phyloP scores from a whole-genome alignment of 1,140 invertebrate genomes.

The Achroia grisella region DNA sequence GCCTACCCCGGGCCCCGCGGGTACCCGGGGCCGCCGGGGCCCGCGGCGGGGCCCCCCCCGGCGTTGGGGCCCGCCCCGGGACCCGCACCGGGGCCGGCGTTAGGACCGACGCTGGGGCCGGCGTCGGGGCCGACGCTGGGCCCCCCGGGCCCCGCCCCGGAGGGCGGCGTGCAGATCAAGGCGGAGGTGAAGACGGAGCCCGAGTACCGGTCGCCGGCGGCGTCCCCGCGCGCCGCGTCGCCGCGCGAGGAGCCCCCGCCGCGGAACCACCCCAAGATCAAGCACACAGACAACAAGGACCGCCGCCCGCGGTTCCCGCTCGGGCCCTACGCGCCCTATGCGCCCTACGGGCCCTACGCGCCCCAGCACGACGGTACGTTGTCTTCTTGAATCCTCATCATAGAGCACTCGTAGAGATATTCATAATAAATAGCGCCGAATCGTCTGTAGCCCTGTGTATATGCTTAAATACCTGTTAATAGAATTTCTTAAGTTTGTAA shows the following conservation, averaged over 20 bases:
- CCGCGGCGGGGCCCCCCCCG: conserved; percentile 19
- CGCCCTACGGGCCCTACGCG: conserved; percentile 61
- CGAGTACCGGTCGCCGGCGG: conserved; percentile 41
- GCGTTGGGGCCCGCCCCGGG: conserved; percentile 6
- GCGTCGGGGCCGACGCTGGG: conserved; percentile 7
- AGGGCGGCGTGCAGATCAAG: too few relatives aligned
- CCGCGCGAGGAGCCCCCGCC: conserved; percentile 30
- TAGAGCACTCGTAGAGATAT: too few relatives aligned
- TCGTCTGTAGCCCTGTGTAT: too few relatives aligned
- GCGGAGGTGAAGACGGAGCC: conserved; percentile 57
- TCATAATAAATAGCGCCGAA: too few relatives aligned
- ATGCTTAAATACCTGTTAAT: too few relatives aligned
- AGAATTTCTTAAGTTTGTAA: too few relatives aligned
- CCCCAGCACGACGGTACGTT: conserved; percentile 18
- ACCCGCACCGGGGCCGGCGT: conserved; percentile 7
- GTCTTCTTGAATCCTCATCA: too few relatives aligned
- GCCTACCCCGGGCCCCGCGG: conserved; percentile 11
- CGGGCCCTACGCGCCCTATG: conserved; percentile 64
- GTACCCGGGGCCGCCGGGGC: conserved; percentile 9
- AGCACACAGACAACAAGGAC: conserved; percentile 59
- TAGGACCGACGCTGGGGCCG: conserved; percentile 6
- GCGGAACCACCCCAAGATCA: conserved; percentile 51
- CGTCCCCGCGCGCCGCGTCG: conserved; percentile 27
- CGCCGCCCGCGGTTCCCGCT: conserved; percentile 50
- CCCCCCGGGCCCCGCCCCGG: conserved; percentile 27